Conservation (phyloP, 2,888 invertebrate species). For the Graphium colonna region DNA sequence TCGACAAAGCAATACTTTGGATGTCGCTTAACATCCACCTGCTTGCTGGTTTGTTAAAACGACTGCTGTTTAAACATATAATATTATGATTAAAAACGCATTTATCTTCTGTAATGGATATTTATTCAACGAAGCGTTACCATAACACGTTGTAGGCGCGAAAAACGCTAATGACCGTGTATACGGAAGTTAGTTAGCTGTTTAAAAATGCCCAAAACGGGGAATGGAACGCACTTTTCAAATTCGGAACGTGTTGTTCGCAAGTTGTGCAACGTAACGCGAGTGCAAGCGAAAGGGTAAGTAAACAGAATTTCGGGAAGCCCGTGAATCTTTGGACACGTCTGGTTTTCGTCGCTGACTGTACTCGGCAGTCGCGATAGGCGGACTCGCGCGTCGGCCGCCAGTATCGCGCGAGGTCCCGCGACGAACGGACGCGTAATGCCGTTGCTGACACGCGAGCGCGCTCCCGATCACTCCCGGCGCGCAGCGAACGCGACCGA, state of each 20-base stretch:
- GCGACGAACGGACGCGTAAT: conserved; percentile 54
- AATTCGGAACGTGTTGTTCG: conserved; percentile 14
- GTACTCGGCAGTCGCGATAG: conserved; percentile 30
- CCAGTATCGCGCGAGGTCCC: conserved; percentile 68
- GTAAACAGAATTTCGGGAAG: conserved; percentile 24
- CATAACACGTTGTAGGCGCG: not conserved
- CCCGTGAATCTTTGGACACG: not conserved
- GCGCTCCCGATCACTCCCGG: conserved; percentile 56
- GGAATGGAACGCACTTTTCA: conserved; percentile 13
- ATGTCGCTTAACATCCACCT: too few relatives aligned
- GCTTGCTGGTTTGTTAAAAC: too few relatives aligned
- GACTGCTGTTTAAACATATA: not conserved
- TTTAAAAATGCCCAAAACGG: conserved; percentile 5
- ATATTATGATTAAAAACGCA: not conserved
- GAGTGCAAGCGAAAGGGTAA: conserved; percentile 20
- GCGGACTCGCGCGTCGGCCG: conserved; percentile 43
- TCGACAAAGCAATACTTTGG: too few relatives aligned
- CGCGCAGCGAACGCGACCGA: conserved; percentile 35
- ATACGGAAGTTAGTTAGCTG: conserved; percentile 16
- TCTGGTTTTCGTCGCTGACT: conserved; percentile 17
- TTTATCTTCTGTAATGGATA: not conserved
- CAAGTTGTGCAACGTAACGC: conserved; percentile 17
- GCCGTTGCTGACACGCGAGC: conserved; percentile 41
- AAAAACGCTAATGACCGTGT: conserved; percentile 1
- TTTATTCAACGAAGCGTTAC: not conserved